phyloP scores from a whole-genome alignment of 1,140 invertebrate genomes.

The Drosophila bocqueti region DNA sequence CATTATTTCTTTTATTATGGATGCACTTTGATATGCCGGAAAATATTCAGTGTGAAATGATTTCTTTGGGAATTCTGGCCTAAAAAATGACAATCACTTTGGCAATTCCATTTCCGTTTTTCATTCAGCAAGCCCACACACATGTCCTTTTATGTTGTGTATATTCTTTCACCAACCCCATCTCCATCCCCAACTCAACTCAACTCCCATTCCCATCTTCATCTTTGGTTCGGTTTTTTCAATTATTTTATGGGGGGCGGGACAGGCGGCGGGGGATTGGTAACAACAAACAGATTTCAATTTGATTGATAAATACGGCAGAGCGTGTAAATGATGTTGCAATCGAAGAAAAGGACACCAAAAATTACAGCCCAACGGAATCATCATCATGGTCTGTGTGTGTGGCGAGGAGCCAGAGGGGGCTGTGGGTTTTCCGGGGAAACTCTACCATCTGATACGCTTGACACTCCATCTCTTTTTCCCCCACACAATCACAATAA shows the following conservation, averaged over 20 bases:
- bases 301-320: conserved; percentile 78
- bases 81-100: conserved; percentile 45
- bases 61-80: conserved; percentile 26
- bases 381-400: conserved; percentile 38
- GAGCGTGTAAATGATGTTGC: conserved; percentile 68
- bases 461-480: conserved; percentile 39
- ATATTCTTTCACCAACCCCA: background rate
- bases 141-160: conserved; percentile 20
- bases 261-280: conserved; percentile 14
- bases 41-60: conserved; percentile 14
- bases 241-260: conserved; percentile 48
- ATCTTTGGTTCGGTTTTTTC: conserved; percentile 44
- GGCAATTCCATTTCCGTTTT: conserved; percentile 55
- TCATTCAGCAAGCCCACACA: conserved; percentile 33
- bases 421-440: conserved; percentile 6
- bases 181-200: background rate
- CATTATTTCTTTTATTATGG: background rate
- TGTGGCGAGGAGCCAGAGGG: background rate
- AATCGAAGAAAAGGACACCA: conserved; percentile 69
- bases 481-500: conserved; percentile 74
- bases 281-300: conserved; percentile 81
- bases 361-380: conserved; percentile 60
- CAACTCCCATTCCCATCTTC: background rate
- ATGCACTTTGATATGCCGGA: background rate
- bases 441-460: conserved; percentile 60